Evolutionary conservation across 2,113 vertebrate species (phyloP).

Genomic region (Alectura lathami): DNA sequence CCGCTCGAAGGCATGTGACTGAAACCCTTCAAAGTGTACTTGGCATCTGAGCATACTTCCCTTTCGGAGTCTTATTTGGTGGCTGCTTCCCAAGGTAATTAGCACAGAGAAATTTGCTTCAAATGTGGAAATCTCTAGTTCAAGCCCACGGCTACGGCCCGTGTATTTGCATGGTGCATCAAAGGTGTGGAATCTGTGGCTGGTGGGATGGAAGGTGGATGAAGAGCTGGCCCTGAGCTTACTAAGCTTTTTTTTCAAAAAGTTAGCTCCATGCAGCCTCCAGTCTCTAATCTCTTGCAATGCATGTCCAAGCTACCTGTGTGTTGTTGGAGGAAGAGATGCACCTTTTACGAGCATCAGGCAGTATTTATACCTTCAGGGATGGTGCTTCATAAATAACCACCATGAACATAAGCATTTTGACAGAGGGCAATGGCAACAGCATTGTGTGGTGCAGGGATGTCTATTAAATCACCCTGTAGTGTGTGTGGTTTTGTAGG

Average conservation of each 20-base stretch:
- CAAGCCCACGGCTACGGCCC: background rate
- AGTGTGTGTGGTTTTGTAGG: accelerated
- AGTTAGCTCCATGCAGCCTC: background rate
- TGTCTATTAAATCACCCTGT: accelerated
- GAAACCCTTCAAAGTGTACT: background rate
- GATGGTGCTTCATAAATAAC: background rate
- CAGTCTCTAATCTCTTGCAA: background rate
- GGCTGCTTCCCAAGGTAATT: slow-evolving; percentile 41
- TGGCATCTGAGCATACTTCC: background rate
- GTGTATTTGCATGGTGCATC: background rate
- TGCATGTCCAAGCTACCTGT: background rate
- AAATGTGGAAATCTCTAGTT: background rate
- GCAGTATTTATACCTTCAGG: background rate
- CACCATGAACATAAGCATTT: background rate
- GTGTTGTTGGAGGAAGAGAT: background rate
- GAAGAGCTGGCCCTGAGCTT: background rate
- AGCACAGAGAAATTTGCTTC: background rate
- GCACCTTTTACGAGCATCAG: background rate
- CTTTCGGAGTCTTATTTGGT: background rate
- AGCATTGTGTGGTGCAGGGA: background rate
- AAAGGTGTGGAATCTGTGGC: background rate
- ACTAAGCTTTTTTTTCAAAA: background rate
- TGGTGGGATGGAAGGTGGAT: background rate
- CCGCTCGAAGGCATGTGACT: background rate
- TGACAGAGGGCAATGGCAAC: background rate